Base-by-base conservation (phyloP, 2,113 vertebrate genomes). In the Artemisiospiza belli region DNA sequence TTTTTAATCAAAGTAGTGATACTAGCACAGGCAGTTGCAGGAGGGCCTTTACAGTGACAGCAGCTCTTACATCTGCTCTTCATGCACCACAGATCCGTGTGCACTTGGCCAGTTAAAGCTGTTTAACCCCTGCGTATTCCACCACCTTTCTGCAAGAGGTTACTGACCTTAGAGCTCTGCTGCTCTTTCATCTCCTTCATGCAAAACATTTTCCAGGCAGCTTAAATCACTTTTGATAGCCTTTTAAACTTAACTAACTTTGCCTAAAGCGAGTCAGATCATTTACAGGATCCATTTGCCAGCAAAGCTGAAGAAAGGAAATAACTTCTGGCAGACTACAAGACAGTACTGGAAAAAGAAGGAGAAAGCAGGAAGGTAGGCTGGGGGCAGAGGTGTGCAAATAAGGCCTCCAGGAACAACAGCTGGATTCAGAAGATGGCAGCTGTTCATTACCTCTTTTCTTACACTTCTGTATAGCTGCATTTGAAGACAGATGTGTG, bases 241-340 rank as follows among this genome's bases (percentile, higher is more conserved):
- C 85, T 90, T 94, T 96, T 83, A 90, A 95, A 77, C 46, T 92
- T 92, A 89, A 93, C 63, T 92, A 94, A 77, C 83, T 86, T 88
- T 47, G 83, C 80, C 86, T 86, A 92, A 80, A 96, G 95, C 76
- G 90, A 94, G 78, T 74, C 28, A 87, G 27, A 81, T 51, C 68
- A 74, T 90, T 95, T 95, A 94, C 30, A 74, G 52, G 47, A 84
- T 49, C 47, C 69, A 75, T 75, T 75, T 91, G 44, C 81, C 87
- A 82, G 81, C 61, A 82, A 82, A 77, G 63, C 66, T 63, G 41
- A 93, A 91, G 41, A 63, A 24, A 91, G 18, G 70, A 87, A 94
- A 52, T 69, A 68, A 76, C 37, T 77, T 81, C 39, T 73, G 44
- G 44, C 31, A 79, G 31, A 87, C 82, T 30, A 47, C 25, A 49